phyloP scores from a whole-genome alignment of 2,888 invertebrate species.

The Palloptera scutellata region DNA sequence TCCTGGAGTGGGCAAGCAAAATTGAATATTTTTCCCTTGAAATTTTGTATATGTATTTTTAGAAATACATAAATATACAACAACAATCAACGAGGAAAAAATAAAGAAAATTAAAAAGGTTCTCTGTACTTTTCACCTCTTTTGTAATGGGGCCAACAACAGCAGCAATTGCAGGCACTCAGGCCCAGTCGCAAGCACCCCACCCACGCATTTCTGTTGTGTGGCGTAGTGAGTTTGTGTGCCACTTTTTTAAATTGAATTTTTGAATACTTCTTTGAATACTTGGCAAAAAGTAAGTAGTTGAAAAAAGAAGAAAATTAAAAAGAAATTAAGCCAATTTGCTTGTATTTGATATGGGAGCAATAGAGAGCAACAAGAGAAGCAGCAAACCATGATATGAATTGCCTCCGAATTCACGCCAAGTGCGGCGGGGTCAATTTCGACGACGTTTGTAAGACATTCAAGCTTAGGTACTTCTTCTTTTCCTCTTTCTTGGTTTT shows the following conservation, averaged over 20 bases:
- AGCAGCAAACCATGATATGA: conserved; percentile 14
- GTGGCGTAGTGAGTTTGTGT: conserved; percentile 13
- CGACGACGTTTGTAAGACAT: conserved; percentile 12
- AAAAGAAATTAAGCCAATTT: conserved; percentile 63
- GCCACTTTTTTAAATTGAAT: conserved; percentile 57
- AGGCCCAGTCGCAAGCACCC: not conserved
- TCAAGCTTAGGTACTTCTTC: conserved; percentile 4
- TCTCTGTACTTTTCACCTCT: conserved; percentile 38
- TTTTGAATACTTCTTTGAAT: conserved; percentile 39
- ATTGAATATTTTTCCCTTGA: conserved; percentile 24
- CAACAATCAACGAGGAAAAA: not conserved
- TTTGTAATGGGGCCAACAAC: conserved; percentile 34
- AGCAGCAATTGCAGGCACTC: conserved; percentile 14
- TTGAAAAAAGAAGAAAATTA: conserved; percentile 55
- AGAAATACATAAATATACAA: not conserved
- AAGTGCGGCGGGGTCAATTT: conserved; percentile 8
- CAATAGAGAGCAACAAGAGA: not conserved
- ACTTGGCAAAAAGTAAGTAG: not conserved
- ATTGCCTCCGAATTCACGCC: not conserved
- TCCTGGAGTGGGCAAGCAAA: conserved; percentile 5
- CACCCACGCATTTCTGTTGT: too few relatives aligned
- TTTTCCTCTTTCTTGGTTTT: conserved; percentile 35
- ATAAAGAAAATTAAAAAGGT: not conserved
- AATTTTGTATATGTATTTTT: not conserved
- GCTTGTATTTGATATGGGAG: conserved; percentile 42